Evolutionary conservation across 2,888 invertebrate genomes (phyloP).

Genomic region (Plebejus argus): DNA sequence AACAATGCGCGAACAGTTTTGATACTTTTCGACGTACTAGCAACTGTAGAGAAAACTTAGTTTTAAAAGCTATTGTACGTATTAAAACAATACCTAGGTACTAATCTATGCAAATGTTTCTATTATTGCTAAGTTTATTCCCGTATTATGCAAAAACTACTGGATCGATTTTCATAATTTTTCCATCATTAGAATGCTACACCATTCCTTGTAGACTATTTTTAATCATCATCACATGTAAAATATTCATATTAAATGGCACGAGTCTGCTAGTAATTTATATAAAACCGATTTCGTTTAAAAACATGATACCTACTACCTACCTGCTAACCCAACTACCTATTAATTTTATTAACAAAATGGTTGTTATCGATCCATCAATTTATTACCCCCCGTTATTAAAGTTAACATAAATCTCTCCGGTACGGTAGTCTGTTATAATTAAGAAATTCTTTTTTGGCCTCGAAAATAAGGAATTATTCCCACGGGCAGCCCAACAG

Average conservation of each 20-base stretch:
- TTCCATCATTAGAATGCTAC: no score
- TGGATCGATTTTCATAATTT: no score
- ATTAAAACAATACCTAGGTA: no score
- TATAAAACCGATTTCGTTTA: neutral
- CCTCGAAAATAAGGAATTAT: neutral
- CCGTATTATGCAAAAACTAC: no score
- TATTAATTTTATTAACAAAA: conserved; percentile 13
- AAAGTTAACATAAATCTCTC: conserved; percentile 2
- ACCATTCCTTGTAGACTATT: no score
- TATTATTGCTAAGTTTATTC: no score
- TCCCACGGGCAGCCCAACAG: neutral
- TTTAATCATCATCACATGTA: neutral
- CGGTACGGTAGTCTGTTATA: neutral
- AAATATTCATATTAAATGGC: no score
- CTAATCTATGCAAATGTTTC: no score
- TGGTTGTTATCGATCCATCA: neutral
- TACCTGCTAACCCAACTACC: neutral
- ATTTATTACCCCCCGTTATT: conserved; percentile 5
- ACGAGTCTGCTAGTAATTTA: neutral
- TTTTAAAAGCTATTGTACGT: no score
- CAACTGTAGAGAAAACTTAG: no score
- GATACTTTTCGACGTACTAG: no score
- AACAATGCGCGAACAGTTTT: no score
- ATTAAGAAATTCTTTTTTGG: conserved; percentile 14
- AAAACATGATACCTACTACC: neutral